A percentile compares a stretch with the other conserved stretches of the same genome.
These are phyloP conservation scores for Neolamprologus hecqui DNA, from an alignment of 2,113 vertebrate genomes.

Conservation along the genomic window DNA sequence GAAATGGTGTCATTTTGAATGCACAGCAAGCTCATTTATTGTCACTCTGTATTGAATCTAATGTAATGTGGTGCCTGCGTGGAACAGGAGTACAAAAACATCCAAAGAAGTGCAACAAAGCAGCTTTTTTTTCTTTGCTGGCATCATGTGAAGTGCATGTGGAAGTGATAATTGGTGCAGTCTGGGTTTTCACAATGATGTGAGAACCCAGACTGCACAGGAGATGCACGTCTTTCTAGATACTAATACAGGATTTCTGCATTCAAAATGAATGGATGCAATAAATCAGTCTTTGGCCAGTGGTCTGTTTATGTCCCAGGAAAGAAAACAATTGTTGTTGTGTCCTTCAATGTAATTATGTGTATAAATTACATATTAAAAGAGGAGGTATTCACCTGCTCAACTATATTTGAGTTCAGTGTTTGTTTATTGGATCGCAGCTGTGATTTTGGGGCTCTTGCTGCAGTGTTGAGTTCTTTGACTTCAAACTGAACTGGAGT, in stretches of 20 bases:
- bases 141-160: not conserved
- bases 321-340: not conserved
- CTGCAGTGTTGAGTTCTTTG: not conserved
- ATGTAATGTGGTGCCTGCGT: not conserved
- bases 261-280: not conserved
- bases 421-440: not conserved
- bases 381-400: not conserved
- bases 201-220: not conserved
- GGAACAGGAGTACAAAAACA: not conserved
- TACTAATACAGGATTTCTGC: not conserved
- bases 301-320: not conserved
- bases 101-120: not conserved
- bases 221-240: not conserved
- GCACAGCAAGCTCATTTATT: not conserved
- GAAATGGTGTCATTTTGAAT: not conserved
- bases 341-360: not conserved
- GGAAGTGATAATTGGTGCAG: not conserved
- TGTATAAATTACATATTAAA: constrained; percentile 12
- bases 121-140: not conserved
- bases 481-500: not conserved
- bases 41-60: not conserved
- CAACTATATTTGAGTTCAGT: not conserved
- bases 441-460: not conserved
- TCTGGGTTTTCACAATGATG: not conserved
- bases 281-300: not conserved